These are phyloP conservation scores for Manis crassicaudata DNA, from an alignment of 2,797 vertebrate species.

Conservation along the genomic window DNA sequence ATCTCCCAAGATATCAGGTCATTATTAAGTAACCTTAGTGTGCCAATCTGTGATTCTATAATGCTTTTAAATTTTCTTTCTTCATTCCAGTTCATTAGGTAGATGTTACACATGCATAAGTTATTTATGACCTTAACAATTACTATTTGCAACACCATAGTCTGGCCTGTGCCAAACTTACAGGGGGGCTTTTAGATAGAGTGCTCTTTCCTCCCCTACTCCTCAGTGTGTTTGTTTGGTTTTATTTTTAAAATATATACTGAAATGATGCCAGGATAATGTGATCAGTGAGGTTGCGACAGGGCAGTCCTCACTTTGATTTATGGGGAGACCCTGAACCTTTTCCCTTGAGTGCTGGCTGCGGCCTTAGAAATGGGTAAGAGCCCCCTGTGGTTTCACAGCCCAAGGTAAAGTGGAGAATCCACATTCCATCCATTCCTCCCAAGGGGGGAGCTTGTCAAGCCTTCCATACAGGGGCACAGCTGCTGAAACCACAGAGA, in stretches of 20 bases:
- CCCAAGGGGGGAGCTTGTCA: not conserved
- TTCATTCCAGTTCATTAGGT: slow-evolving; percentile 45
- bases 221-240: not conserved
- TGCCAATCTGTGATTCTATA: not conserved
- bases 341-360: not conserved
- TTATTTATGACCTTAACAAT: slow-evolving; percentile 38
- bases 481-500: not conserved
- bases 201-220: not conserved
- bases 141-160: not conserved
- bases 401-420: slow-evolving; percentile 52
- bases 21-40: not conserved
- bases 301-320: slow-evolving; percentile 1
- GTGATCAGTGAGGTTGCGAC: not conserved
- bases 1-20: not conserved
- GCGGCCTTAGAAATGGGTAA: not conserved
- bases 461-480: not conserved
- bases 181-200: not conserved
- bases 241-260: slow-evolving; percentile 9
- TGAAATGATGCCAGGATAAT: slow-evolving; percentile 14
- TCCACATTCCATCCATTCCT: slow-evolving; percentile 76
- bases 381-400: slow-evolving; percentile 51
- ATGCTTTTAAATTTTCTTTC: slow-evolving; percentile 20
- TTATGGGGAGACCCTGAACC: not conserved
- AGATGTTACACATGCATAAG: slow-evolving; percentile 5
- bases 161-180: not conserved